Conservation (phyloP, 2,888 invertebrate species). For the Gortyna flavago region DNA sequence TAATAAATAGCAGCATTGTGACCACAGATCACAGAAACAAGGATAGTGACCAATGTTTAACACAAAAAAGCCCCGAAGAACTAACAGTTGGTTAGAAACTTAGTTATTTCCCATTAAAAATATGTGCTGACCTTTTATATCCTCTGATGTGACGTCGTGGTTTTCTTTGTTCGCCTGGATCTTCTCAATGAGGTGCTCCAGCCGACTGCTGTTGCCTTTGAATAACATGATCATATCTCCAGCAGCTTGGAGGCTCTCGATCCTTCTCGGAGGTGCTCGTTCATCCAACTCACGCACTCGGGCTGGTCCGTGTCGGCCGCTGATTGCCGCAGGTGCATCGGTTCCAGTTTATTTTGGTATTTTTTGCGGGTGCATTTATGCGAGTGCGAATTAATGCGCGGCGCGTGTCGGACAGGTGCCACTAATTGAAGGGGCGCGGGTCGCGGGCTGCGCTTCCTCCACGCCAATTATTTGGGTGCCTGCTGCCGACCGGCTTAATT, state of each 20-base stretch:
- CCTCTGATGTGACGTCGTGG: constrained; percentile 88
- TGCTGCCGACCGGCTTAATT: constrained; percentile 81
- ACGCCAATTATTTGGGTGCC: constrained; percentile 88
- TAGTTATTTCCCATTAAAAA: not conserved
- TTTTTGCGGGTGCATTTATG: constrained; percentile 85
- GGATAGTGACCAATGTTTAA: not conserved
- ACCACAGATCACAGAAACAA: no score
- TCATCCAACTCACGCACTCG: constrained; percentile 64
- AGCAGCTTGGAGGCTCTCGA: constrained; percentile 51
- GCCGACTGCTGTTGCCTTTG: constrained; percentile 95
- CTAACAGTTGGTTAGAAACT: not conserved
- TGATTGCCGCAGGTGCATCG: constrained; percentile 87
- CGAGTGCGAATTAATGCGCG: constrained; percentile 86
- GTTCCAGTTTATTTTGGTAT: constrained; percentile 86
- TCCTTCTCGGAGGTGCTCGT: constrained; percentile 51
- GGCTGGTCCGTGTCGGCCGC: constrained; percentile 64
- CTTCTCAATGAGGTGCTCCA: constrained; percentile 96
- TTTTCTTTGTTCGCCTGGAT: constrained; percentile 96
- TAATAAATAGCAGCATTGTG: not conserved
- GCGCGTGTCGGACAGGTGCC: constrained; percentile 87
- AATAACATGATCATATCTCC: constrained; percentile 93
- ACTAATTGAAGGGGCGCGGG: constrained; percentile 85
- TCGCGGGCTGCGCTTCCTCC: constrained; percentile 82
- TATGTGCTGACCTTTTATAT: constrained; percentile 85
- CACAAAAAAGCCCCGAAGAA: not conserved